These are phyloP conservation scores for Apis cerana DNA, from an alignment of 1,140 invertebrate species.

Conservation along the genomic window DNA sequence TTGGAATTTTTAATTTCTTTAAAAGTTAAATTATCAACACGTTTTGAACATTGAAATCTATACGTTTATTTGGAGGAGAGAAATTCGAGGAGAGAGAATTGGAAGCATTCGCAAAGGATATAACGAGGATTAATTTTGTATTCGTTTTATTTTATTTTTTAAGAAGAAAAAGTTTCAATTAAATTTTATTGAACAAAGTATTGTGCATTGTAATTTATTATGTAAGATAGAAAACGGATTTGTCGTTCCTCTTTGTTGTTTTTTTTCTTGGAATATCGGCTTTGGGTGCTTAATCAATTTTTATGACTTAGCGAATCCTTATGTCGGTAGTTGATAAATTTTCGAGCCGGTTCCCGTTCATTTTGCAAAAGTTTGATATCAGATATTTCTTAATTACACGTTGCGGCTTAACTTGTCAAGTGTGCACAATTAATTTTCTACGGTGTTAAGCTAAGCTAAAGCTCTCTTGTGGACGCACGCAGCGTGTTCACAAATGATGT, in stretches of 20 bases:
- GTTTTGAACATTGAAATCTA: too few relatives aligned
- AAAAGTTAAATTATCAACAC: too few relatives aligned
- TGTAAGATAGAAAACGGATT: neutral
- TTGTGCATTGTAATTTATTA: neutral
- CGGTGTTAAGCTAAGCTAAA: constrained; percentile 49
- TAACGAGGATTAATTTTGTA: too few relatives aligned
- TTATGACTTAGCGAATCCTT: constrained; percentile 10
- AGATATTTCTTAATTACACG: constrained; percentile 51
- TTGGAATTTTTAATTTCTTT: too few relatives aligned
- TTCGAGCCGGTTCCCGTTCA: neutral
- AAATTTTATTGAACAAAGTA: constrained; percentile 1
- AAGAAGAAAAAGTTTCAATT: neutral
- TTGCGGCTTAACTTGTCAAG: constrained; percentile 44
- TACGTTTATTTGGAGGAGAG: too few relatives aligned
- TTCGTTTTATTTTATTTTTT: too few relatives aligned
- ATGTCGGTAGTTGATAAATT: neutral
- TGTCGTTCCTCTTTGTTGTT: constrained; percentile 2
- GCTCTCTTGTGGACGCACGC: constrained; percentile 39
- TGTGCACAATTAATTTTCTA: constrained; percentile 50
- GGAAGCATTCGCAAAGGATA: too few relatives aligned
- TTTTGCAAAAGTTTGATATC: constrained; percentile 37
- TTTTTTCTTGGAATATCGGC: neutral
- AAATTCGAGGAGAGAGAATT: too few relatives aligned
- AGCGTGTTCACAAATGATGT: constrained; percentile 46
- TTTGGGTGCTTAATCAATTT: neutral